A percentile compares a stretch with the other conserved stretches of the same genome.
These are phyloP conservation scores for Pachymerium ferrugineum DNA, from an alignment of 2,888 invertebrate genomes.

Conservation along the genomic window DNA sequence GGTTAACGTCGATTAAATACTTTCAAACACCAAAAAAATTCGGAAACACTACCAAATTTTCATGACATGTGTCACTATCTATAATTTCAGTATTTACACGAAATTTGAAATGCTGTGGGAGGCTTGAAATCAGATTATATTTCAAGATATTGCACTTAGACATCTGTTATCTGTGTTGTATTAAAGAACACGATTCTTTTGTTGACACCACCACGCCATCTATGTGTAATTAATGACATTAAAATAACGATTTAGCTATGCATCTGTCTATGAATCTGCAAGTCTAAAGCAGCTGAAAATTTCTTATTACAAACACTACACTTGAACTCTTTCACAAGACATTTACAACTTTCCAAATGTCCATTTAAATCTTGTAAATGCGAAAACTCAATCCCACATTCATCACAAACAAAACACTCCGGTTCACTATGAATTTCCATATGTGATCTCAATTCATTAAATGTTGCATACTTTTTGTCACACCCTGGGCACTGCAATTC, in stretches of 20 bases:
- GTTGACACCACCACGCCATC: too few relatives aligned
- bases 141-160: too few relatives aligned
- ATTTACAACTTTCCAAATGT: neutral
- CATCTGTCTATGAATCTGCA: conserved; percentile 29
- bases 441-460: neutral
- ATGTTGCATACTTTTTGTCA: neutral
- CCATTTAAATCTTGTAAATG: neutral
- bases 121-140: too few relatives aligned
- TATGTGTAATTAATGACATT: neutral
- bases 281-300: conserved; percentile 25
- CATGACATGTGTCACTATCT: too few relatives aligned
- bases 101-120: too few relatives aligned
- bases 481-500: neutral
- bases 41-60: too few relatives aligned
- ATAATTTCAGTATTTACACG: too few relatives aligned
- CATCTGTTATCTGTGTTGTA: too few relatives aligned
- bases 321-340: neutral
- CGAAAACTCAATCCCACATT: neutral
- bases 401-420: neutral
- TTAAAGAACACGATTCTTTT: too few relatives aligned
- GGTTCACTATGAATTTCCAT: neutral
- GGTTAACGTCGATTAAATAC: too few relatives aligned
- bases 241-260: neutral
- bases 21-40: too few relatives aligned
- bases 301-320: conserved; percentile 17